phyloP scores from a whole-genome alignment of 2,113 vertebrate genomes.

The Oreamnos americanus region DNA sequence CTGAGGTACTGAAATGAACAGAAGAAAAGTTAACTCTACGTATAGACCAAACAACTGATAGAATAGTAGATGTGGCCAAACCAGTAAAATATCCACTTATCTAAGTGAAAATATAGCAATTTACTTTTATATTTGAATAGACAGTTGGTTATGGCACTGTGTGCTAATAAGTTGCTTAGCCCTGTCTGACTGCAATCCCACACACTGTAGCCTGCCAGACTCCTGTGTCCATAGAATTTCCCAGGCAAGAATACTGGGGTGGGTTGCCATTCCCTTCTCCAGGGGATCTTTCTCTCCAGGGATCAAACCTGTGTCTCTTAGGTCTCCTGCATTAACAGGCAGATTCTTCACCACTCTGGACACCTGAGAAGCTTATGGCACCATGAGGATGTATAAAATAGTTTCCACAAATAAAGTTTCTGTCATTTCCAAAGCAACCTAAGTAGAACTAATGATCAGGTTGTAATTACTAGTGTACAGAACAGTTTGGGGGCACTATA shows the following conservation, averaged over 20 bases:
- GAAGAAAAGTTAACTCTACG: background rate
- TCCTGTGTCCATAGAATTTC: background rate
- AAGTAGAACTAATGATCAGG: background rate
- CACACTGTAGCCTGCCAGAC: background rate
- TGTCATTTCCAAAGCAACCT: background rate
- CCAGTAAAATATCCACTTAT: background rate
- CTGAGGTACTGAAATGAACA: background rate
- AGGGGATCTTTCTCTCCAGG: background rate
- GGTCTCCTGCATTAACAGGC: background rate
- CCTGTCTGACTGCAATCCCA: background rate
- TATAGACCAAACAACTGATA: background rate
- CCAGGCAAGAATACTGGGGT: background rate
- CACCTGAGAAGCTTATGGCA: background rate
- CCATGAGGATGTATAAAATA: background rate
- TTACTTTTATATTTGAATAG: background rate
- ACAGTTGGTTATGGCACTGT: background rate
- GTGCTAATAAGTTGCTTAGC: background rate
- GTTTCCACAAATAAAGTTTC: background rate
- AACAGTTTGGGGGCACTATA: constrained; percentile 1
- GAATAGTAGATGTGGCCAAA: background rate
- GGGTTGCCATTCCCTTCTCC: background rate
- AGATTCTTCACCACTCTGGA: background rate
- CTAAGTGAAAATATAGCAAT: background rate
- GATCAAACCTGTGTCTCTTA: background rate
- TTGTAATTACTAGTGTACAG: background rate